Conservation (phyloP, 2,888 invertebrate genomes). For the Nemapogon koenigi region DNA sequence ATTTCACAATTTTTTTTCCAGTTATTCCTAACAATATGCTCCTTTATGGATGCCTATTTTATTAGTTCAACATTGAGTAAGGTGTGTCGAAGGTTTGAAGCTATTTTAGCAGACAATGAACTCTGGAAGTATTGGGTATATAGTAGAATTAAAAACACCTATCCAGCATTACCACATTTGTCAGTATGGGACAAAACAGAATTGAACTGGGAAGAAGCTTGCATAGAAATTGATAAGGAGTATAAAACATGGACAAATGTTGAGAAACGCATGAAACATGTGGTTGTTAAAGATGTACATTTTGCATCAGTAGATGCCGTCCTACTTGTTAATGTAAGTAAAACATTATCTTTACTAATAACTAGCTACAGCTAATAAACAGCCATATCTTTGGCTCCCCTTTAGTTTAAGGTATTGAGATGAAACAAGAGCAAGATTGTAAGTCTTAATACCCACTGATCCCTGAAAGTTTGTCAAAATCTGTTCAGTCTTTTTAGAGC, state of each 20-base stretch:
- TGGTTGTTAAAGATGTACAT: slow-evolving; percentile 58
- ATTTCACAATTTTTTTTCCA: slow-evolving; percentile 36
- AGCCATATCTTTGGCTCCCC: too few relatives aligned
- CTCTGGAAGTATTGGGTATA: slow-evolving; percentile 62
- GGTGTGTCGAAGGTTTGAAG: slow-evolving; percentile 62
- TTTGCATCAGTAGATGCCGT: slow-evolving; percentile 67
- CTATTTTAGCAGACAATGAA: slow-evolving; percentile 60
- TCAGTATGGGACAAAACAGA: slow-evolving; percentile 39
- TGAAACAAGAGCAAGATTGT: neutral
- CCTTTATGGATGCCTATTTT: slow-evolving; percentile 62
- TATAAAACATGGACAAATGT: slow-evolving; percentile 59
- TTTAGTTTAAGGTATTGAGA: too few relatives aligned
- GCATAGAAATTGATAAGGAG: slow-evolving; percentile 67
- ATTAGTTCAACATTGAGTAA: slow-evolving; percentile 56
- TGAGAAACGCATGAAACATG: slow-evolving; percentile 44
- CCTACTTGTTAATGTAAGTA: slow-evolving; percentile 60
- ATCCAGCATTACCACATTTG: slow-evolving; percentile 41
- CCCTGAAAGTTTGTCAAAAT: too few relatives aligned
- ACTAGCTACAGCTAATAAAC: too few relatives aligned
- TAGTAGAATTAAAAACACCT: slow-evolving; percentile 27
- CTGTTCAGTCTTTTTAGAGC: too few relatives aligned
- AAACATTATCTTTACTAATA: neutral
- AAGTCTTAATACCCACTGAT: neutral
- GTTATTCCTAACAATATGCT: slow-evolving; percentile 68
- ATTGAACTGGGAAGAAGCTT: slow-evolving; percentile 63